Percentiles rank a stretch among this genome's conserved stretches.
Evolutionary conservation across 2,888 invertebrate species (phyloP).

Genomic region (Sphaeridia pumilis): DNA sequence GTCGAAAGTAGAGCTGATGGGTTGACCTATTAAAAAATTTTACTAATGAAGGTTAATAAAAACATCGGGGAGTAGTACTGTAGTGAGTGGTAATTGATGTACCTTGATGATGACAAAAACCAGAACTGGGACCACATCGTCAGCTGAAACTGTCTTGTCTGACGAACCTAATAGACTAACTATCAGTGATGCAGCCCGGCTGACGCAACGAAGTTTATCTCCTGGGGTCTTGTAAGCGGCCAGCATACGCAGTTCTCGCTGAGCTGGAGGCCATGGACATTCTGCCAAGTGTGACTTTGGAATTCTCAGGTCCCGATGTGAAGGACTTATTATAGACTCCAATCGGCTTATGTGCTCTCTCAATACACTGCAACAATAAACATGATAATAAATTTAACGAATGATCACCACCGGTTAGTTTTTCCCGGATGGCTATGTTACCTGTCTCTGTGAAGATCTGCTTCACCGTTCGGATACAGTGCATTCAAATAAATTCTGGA

Average conservation of each 20-base stretch:
- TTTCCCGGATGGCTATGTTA: too few relatives aligned
- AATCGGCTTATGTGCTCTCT: slow-evolving; percentile 79
- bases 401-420: too few relatives aligned
- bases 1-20: slow-evolving; percentile 87
- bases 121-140: slow-evolving; percentile 91
- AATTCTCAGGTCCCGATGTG: slow-evolving; percentile 68
- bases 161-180: slow-evolving; percentile 85
- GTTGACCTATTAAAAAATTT: too few relatives aligned
- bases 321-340: slow-evolving; percentile 58
- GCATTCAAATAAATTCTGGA: slow-evolving; percentile 82
- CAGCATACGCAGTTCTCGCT: slow-evolving; percentile 74
- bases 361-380: slow-evolving; percentile 67
- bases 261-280: slow-evolving; percentile 92
- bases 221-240: slow-evolving; percentile 81
- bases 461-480: slow-evolving; percentile 93
- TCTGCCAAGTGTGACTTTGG: slow-evolving; percentile 54
- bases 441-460: slow-evolving; percentile 83
- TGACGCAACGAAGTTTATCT: slow-evolving; percentile 72
- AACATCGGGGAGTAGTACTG: too few relatives aligned
- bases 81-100: too few relatives aligned
- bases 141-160: slow-evolving; percentile 61
- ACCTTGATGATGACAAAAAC: slow-evolving; percentile 93
- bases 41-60: too few relatives aligned
- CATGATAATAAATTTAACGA: too few relatives aligned
- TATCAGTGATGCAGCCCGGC: slow-evolving; percentile 81